Conservation (phyloP, 2,888 invertebrate genomes). For the Chouioia cunea region DNA sequence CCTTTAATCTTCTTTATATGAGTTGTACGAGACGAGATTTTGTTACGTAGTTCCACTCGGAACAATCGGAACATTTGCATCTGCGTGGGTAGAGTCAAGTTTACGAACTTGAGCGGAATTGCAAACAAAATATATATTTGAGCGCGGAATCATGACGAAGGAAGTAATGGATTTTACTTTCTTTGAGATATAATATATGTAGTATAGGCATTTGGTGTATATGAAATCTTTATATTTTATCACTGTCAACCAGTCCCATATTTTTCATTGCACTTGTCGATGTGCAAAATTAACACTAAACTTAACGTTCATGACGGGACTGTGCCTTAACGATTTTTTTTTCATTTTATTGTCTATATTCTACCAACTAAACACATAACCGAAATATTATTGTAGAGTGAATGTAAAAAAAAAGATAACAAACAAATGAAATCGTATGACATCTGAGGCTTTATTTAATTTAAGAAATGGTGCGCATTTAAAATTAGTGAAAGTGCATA, state of each 20-base stretch:
- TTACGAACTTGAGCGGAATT: conserved; percentile 22
- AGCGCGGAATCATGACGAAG: not conserved
- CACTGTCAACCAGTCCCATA: conserved; percentile 44
- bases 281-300: conserved; percentile 1
- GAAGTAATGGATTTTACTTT: conserved; percentile 43
- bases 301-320: conserved; percentile 44
- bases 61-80: conserved; percentile 9
- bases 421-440: conserved; percentile 44
- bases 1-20: not conserved
- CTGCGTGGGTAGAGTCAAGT: not conserved
- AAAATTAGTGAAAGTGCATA: conserved; percentile 17
- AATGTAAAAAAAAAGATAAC: conserved; percentile 48
- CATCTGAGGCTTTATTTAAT: conserved; percentile 49
- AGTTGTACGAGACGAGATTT: conserved; percentile 1
- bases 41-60: conserved; percentile 12
- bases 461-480: conserved; percentile 39
- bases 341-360: conserved; percentile 31
- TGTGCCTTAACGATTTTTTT: conserved; percentile 51
- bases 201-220: conserved; percentile 22
- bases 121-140: conserved; percentile 17
- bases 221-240: conserved; percentile 42
- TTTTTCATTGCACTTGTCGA: conserved; percentile 31
- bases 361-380: conserved; percentile 32
- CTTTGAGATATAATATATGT: conserved; percentile 26
- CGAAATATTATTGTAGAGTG: conserved; percentile 45